Percentiles rank a stretch among this genome's conserved stretches.
phyloP scores from a whole-genome alignment of 2,797 vertebrate species.

The Denticeps clupeoides region DNA sequence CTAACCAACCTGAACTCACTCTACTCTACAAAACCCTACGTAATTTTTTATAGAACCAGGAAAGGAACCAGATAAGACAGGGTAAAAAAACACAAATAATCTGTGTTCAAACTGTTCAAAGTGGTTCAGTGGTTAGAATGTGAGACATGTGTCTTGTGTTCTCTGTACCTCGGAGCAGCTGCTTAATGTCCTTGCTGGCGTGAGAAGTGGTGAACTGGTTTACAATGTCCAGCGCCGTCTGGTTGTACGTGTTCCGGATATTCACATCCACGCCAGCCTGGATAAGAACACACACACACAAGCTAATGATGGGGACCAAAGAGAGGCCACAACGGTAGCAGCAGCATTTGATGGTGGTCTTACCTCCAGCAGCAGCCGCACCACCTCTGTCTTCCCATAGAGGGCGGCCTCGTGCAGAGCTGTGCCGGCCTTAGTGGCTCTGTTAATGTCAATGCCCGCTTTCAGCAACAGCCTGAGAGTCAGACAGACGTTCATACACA shows the following conservation, averaged over 20 bases:
- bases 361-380: conserved; percentile 83
- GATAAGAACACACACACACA: neutral
- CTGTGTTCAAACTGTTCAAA: too few relatives aligned
- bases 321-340: too few relatives aligned
- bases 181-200: conserved; percentile 92
- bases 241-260: conserved; percentile 90
- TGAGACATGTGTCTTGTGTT: too few relatives aligned
- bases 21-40: too few relatives aligned
- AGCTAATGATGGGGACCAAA: neutral
- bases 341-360: conserved; percentile 27
- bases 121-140: too few relatives aligned
- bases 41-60: too few relatives aligned
- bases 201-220: conserved; percentile 94
- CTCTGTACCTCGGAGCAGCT: conserved; percentile 75
- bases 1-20: too few relatives aligned
- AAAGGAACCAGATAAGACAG: too few relatives aligned
- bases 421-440: conserved; percentile 81
- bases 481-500: neutral
- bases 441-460: conserved; percentile 89
- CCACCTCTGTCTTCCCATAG: conserved; percentile 90
- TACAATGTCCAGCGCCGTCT: conserved; percentile 90
- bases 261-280: conserved; percentile 84
- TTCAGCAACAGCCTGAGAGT: conserved; percentile 74
- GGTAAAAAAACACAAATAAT: too few relatives aligned
- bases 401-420: conserved; percentile 85